These are phyloP conservation scores for Idaea straminata DNA, from an alignment of 2,888 invertebrate genomes.

Conservation along the genomic window DNA sequence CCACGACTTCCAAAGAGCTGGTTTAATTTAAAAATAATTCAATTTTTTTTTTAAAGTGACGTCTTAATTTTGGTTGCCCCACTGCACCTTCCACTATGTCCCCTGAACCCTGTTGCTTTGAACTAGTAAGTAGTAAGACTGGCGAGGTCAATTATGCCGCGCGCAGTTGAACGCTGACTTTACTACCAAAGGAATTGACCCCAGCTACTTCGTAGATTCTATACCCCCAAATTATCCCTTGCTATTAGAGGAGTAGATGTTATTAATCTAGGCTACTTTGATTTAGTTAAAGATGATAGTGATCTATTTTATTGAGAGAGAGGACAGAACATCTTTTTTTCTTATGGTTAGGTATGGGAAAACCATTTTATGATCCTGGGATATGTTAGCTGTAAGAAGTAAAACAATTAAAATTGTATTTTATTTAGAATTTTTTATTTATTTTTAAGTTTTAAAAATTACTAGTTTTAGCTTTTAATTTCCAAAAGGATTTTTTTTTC, in stretches of 20 bases:
- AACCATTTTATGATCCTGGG: no score
- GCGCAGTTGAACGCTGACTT: neutral
- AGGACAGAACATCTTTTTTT: no score
- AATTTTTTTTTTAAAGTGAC: neutral
- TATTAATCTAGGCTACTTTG: neutral
- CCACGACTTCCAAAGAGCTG: no score
- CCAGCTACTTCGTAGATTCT: neutral
- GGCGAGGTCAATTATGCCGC: neutral
- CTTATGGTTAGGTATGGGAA: no score
- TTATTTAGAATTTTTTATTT: no score
- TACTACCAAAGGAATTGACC: neutral
- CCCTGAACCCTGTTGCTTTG: neutral
- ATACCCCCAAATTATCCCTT: neutral
- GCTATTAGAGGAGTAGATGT: neutral
- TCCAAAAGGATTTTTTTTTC: no score
- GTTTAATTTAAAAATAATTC: no score
- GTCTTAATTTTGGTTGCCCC: neutral
- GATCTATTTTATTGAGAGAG: neutral
- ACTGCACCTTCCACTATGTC: neutral
- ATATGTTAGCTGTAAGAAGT: no score
- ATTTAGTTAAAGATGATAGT: neutral
- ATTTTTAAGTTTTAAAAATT: no score
- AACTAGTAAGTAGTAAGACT: neutral
- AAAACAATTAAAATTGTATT: no score
- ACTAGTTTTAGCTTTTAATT: no score